These are phyloP conservation scores for Onychomys leucogaster DNA, from an alignment of 2,797 vertebrate genomes.

Conservation along the genomic window DNA sequence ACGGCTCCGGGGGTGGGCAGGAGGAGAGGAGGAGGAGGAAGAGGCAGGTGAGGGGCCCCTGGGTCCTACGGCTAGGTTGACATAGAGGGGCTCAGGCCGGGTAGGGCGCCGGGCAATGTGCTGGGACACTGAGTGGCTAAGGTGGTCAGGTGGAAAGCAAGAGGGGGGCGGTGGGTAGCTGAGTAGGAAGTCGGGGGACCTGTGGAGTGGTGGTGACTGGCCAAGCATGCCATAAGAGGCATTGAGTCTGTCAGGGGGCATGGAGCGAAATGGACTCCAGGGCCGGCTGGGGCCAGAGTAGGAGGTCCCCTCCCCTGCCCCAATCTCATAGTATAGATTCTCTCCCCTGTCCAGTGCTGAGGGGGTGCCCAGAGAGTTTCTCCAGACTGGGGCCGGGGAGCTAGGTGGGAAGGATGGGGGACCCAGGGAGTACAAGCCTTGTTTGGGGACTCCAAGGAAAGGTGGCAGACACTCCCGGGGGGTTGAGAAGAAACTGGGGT, in stretches of 20 bases:
- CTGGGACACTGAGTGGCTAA: slow-evolving; percentile 84
- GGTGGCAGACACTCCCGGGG: slow-evolving; percentile 77
- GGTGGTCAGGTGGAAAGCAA: slow-evolving; percentile 82
- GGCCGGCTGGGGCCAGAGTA: slow-evolving; percentile 78
- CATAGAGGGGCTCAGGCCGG: slow-evolving; percentile 88
- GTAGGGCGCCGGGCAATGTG: slow-evolving; percentile 50
- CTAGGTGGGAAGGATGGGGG: slow-evolving; percentile 75
- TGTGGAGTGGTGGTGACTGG: slow-evolving; percentile 82
- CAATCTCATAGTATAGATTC: slow-evolving; percentile 91
- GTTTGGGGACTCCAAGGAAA: slow-evolving; percentile 76
- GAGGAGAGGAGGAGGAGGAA: slow-evolving; percentile 80
- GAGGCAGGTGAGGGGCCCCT: slow-evolving; percentile 78
- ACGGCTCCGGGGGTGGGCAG: slow-evolving; percentile 77
- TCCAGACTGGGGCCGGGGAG: slow-evolving; percentile 76
- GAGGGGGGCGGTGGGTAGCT: slow-evolving; percentile 79
- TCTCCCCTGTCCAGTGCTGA: slow-evolving; percentile 84
- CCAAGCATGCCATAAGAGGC: slow-evolving; percentile 85
- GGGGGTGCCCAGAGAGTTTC: slow-evolving; percentile 60
- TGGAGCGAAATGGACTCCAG: slow-evolving; percentile 83
- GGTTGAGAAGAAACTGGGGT: slow-evolving; percentile 60
- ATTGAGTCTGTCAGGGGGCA: slow-evolving; percentile 81
- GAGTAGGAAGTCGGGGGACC: slow-evolving; percentile 74
- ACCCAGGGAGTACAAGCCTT: slow-evolving; percentile 71
- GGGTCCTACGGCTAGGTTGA: slow-evolving; percentile 87
- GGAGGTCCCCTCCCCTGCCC: slow-evolving; percentile 85